Evolutionary conservation across 2,888 invertebrate species (phyloP).

Genomic region (Hylaea fasciaria): DNA sequence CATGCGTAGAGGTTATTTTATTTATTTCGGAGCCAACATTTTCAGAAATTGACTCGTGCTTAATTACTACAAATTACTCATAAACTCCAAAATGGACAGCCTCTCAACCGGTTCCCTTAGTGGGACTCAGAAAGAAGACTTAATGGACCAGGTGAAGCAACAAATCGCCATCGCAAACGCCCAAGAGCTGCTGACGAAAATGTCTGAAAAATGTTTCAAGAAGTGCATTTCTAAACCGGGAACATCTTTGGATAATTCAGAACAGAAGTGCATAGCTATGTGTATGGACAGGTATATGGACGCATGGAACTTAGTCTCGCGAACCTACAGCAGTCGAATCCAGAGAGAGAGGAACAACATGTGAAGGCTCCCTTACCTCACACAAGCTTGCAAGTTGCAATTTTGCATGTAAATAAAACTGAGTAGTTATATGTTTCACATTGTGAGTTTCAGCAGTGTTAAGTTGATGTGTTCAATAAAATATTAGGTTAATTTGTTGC

Average conservation of each 20-base stretch:
- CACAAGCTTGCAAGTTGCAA: slow-evolving; percentile 51
- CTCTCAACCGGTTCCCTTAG: slow-evolving; percentile 84
- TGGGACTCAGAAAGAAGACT: slow-evolving; percentile 91
- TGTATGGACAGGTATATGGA: slow-evolving; percentile 99
- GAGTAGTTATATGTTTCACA: slow-evolving; percentile 73
- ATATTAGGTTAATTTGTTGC: slow-evolving; percentile 64
- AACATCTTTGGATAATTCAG: slow-evolving; percentile 93
- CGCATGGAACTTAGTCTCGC: slow-evolving; percentile 96
- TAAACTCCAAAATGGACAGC: slow-evolving; percentile 82
- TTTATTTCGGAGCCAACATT: background rate
- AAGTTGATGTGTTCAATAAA: slow-evolving; percentile 74
- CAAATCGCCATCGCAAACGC: slow-evolving; percentile 97
- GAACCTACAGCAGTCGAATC: slow-evolving; percentile 93
- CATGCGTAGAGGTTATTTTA: slow-evolving; percentile 18
- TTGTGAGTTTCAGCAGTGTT: slow-evolving; percentile 64
- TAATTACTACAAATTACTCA: slow-evolving; percentile 7
- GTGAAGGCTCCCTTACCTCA: slow-evolving; percentile 62
- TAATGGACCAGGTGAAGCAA: slow-evolving; percentile 98
- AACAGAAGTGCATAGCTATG: slow-evolving; percentile 98
- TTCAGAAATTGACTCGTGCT: slow-evolving; percentile 35
- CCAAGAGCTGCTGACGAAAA: slow-evolving; percentile 97
- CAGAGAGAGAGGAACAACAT: slow-evolving; percentile 90
- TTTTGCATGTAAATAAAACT: slow-evolving; percentile 75
- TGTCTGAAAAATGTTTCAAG: slow-evolving; percentile 98
- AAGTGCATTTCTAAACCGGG: slow-evolving; percentile 97